Conservation (phyloP, 1,140 invertebrate genomes). For the Aphis craccivora region DNA sequence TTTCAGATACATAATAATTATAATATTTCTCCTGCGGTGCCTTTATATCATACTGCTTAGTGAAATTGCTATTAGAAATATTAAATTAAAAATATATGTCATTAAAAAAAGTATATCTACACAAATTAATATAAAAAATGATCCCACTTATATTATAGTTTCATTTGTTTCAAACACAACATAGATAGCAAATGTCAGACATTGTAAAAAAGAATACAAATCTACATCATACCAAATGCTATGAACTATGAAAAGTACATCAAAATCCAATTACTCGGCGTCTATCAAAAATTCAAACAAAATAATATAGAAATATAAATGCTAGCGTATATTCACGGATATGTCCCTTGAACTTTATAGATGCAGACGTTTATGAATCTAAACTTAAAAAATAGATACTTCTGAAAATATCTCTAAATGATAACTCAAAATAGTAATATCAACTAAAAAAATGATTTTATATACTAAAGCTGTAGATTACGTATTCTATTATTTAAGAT, state of each 20-base stretch:
- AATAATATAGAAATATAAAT: neutral
- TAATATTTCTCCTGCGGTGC: too few relatives aligned
- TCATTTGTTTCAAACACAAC: neutral
- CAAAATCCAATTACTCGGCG: neutral
- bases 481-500: neutral
- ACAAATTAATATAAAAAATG: neutral
- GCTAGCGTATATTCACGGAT: neutral
- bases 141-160: neutral
- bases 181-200: neutral
- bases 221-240: neutral
- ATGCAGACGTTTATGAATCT: neutral
- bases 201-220: slow-evolving; percentile 3
- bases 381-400: neutral
- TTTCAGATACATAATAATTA: neutral
- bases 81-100: too few relatives aligned
- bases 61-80: too few relatives aligned
- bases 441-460: neutral
- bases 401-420: neutral
- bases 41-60: too few relatives aligned
- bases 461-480: neutral
- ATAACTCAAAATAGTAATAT: neutral
- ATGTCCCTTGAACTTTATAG: neutral
- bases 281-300: neutral
- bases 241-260: slow-evolving; percentile 17
- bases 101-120: neutral